These are phyloP conservation scores for Betta splendens DNA, from an alignment of 2,797 vertebrate species.

Conservation along the genomic window DNA sequence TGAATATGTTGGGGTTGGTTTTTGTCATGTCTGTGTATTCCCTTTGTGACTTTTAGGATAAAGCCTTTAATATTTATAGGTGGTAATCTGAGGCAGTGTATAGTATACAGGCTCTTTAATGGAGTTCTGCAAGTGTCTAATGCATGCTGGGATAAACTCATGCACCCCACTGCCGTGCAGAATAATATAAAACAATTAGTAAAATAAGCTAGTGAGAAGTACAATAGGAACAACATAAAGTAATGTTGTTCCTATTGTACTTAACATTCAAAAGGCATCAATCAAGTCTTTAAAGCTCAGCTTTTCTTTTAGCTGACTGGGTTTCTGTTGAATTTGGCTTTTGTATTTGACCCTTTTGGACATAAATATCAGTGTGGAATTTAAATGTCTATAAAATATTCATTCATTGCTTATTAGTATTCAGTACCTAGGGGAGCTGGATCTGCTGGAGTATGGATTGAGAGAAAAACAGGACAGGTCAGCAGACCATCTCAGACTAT, in stretches of 20 bases:
- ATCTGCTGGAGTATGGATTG: constrained; percentile 15
- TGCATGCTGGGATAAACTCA: not conserved
- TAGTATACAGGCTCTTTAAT: not conserved
- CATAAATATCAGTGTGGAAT: constrained; percentile 46
- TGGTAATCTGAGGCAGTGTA: constrained; percentile 7
- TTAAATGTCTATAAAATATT: constrained; percentile 59
- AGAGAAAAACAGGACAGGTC: constrained; percentile 36
- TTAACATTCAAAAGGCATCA: not conserved
- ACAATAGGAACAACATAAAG: not conserved
- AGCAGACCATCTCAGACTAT: constrained; percentile 30
- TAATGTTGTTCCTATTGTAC: not conserved
- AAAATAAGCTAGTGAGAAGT: not conserved
- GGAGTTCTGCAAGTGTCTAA: not conserved
- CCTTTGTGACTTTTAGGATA: constrained; percentile 1
- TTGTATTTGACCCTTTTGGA: constrained; percentile 34
- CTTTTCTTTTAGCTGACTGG: constrained; percentile 17
- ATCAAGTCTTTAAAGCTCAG: constrained; percentile 1
- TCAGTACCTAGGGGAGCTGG: constrained; percentile 21
- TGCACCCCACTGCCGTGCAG: not conserved
- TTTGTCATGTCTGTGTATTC: not conserved
- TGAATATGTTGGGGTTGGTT: too few relatives aligned
- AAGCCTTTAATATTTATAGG: not conserved
- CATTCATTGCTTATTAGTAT: constrained; percentile 39
- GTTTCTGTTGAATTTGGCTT: constrained; percentile 23
- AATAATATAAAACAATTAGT: not conserved